Evolutionary conservation across 2,888 invertebrate species (phyloP).

Genomic region (Clistopyga incitator): DNA sequence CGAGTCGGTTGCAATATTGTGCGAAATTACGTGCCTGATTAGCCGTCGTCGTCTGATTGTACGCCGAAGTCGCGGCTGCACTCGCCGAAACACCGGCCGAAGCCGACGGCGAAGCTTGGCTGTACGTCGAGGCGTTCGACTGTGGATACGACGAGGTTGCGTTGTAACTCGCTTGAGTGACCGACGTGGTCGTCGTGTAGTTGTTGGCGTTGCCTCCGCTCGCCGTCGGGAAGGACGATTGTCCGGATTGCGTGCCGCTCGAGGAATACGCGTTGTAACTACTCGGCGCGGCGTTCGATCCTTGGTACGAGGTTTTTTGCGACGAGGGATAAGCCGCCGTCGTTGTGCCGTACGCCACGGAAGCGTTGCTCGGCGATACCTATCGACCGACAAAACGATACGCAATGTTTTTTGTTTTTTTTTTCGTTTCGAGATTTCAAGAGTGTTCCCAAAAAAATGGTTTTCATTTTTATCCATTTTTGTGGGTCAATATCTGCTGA

Average conservation of each 20-base stretch:
- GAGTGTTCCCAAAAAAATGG: neutral
- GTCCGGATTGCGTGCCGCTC: slow-evolving; percentile 84
- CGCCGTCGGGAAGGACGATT: slow-evolving; percentile 86
- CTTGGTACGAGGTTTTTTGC: slow-evolving; percentile 84
- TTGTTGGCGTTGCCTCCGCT: slow-evolving; percentile 85
- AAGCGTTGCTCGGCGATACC: slow-evolving; percentile 80
- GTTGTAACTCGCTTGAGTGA: slow-evolving; percentile 80
- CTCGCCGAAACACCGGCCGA: slow-evolving; percentile 71
- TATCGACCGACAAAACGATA: slow-evolving; percentile 42
- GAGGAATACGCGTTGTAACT: slow-evolving; percentile 84
- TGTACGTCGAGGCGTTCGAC: slow-evolving; percentile 80
- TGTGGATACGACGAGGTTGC: slow-evolving; percentile 79
- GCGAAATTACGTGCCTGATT: slow-evolving; percentile 77
- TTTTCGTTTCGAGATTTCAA: neutral
- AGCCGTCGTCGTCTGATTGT: slow-evolving; percentile 80
- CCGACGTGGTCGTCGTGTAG: slow-evolving; percentile 80
- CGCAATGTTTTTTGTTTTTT: too few relatives aligned
- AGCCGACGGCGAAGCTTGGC: slow-evolving; percentile 80
- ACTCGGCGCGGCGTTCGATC: slow-evolving; percentile 80
- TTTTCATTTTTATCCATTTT: too few relatives aligned
- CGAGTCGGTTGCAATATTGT: too few relatives aligned
- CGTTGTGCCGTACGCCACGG: slow-evolving; percentile 75
- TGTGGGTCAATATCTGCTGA: too few relatives aligned
- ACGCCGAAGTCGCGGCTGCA: slow-evolving; percentile 75
- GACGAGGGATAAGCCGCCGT: slow-evolving; percentile 75